These are phyloP conservation scores for Automeris io DNA, from an alignment of 2,888 invertebrate genomes.

Conservation along the genomic window DNA sequence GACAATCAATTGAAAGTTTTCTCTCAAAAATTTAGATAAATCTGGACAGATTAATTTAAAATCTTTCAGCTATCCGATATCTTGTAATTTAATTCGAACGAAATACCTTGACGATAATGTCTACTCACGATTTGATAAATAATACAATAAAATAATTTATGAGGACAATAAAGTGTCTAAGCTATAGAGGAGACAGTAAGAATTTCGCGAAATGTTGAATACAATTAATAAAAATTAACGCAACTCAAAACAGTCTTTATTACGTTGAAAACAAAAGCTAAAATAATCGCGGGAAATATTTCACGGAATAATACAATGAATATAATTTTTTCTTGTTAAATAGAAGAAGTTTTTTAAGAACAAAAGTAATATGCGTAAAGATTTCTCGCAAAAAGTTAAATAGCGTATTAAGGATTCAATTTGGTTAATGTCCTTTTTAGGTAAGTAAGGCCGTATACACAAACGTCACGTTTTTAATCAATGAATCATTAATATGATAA, in stretches of 20 bases:
- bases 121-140: no score
- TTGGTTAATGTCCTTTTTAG: constrained; percentile 50
- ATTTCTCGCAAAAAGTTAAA: constrained; percentile 60
- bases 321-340: constrained; percentile 36
- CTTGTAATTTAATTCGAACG: no score
- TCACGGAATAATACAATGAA: constrained; percentile 42
- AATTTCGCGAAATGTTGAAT: constrained; percentile 11
- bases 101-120: no score
- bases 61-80: no score
- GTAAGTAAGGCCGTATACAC: constrained; percentile 22
- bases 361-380: constrained; percentile 53
- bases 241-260: constrained; percentile 29
- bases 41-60: no score
- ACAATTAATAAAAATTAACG: constrained; percentile 53
- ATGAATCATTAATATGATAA: not conserved
- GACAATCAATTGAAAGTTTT: no score
- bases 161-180: no score
- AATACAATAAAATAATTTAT: no score
- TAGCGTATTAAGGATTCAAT: constrained; percentile 66
- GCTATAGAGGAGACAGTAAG: not conserved
- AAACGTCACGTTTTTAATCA: constrained; percentile 6
- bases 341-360: constrained; percentile 52
- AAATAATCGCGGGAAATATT: constrained; percentile 34
- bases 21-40: no score
- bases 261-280: constrained; percentile 29